Conservation (phyloP, 2,797 vertebrate genomes). For the Pygocentrus nattereri region DNA sequence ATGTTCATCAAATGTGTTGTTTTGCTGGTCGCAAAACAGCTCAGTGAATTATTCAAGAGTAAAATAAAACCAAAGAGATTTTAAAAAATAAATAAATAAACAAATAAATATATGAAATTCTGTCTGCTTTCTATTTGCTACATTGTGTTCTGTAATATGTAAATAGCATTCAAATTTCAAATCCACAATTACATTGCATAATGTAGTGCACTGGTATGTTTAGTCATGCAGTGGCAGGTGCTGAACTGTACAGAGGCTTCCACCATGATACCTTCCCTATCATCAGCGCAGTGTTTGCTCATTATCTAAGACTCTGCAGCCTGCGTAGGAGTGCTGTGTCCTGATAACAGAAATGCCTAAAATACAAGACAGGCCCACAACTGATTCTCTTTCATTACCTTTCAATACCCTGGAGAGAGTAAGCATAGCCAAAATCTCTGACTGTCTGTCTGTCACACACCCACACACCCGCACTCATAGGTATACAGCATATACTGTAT, state of each 20-base stretch:
- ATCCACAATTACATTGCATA: neutral
- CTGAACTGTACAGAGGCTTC: neutral
- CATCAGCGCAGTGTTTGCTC: neutral
- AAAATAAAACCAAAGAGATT: neutral
- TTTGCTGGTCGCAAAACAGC: no score
- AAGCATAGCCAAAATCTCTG: neutral
- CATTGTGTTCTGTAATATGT: neutral
- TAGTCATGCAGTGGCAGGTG: neutral
- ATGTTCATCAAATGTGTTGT: no score
- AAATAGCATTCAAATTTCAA: neutral
- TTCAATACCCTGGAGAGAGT: neutral
- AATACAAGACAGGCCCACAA: neutral
- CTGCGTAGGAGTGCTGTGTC: neutral
- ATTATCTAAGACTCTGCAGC: neutral
- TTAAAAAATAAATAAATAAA: neutral
- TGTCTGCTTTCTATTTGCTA: neutral
- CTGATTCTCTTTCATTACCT: conserved; percentile 1
- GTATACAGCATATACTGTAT: no score
- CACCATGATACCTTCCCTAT: neutral
- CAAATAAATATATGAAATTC: no score
- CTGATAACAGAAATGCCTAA: conserved; percentile 2
- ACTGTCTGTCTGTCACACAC: neutral
- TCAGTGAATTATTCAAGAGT: no score
- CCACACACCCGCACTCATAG: neutral
- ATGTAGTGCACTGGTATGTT: neutral